These are phyloP conservation scores for Toxostoma redivivum DNA, from an alignment of 2,113 vertebrate species.

Conservation along the genomic window DNA sequence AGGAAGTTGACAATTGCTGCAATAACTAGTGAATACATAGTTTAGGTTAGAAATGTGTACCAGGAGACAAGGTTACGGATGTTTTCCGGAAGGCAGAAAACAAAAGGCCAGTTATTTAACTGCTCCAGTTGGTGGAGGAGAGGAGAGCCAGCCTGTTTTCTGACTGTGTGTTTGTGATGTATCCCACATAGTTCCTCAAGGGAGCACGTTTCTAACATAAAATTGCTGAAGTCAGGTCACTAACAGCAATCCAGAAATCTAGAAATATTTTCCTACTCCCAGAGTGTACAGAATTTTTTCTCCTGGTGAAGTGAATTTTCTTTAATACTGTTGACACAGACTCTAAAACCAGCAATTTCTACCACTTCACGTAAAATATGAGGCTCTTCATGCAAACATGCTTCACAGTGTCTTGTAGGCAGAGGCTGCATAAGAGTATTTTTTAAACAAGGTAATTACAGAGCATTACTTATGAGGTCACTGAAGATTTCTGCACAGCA, in stretches of 20 bases:
- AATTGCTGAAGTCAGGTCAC: not conserved
- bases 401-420: not conserved
- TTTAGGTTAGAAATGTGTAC: not conserved
- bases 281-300: not conserved
- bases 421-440: not conserved
- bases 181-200: not conserved
- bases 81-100: not conserved
- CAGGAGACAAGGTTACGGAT: not conserved
- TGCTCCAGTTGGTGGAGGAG: not conserved
- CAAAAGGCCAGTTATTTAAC: not conserved
- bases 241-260: not conserved
- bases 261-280: not conserved
- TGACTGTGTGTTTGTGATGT: not conserved
- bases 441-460: not conserved
- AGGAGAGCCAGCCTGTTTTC: not conserved
- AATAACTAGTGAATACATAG: not conserved
- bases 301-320: not conserved
- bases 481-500: not conserved
- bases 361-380: rapidly evolving
- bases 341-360: not conserved
- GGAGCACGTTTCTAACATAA: not conserved
- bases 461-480: not conserved
- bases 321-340: not conserved
- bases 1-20: conserved; percentile 3
- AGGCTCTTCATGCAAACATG: not conserved